These are phyloP conservation scores for Allobates femoralis DNA, from an alignment of 2,797 vertebrate species.

Conservation along the genomic window DNA sequence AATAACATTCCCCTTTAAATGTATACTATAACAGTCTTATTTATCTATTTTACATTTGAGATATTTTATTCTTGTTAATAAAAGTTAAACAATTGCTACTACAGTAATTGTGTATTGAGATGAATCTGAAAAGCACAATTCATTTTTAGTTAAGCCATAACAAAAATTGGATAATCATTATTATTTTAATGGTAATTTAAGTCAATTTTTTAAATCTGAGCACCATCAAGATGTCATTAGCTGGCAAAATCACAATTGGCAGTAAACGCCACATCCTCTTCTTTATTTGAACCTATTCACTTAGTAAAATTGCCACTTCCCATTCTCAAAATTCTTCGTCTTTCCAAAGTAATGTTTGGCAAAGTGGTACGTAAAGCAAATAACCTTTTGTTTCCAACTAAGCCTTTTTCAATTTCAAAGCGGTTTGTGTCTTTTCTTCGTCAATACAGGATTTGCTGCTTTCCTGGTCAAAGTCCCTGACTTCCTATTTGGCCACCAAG, in stretches of 20 bases:
- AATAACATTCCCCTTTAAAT: too few species aligned
- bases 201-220: not conserved
- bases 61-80: not conserved
- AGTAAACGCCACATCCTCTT: slow-evolving; percentile 35
- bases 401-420: slow-evolving; percentile 26
- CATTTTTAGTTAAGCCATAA: not conserved
- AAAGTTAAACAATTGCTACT: not conserved
- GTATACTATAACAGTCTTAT: too few species aligned
- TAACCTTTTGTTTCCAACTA: slow-evolving; percentile 19
- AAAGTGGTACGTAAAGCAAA: slow-evolving; percentile 8
- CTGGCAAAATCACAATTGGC: slow-evolving; percentile 30
- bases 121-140: not conserved
- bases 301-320: slow-evolving; percentile 28
- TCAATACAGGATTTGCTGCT: slow-evolving; percentile 32
- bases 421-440: slow-evolving; percentile 27
- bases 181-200: slow-evolving; percentile 1
- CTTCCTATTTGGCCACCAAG: not conserved
- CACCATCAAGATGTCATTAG: not conserved
- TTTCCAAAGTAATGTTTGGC: slow-evolving; percentile 11
- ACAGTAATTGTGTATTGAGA: not conserved
- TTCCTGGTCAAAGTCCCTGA: not conserved
- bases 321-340: slow-evolving; percentile 18
- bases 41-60: too few species aligned
- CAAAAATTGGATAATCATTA: not conserved
- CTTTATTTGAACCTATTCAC: slow-evolving; percentile 31